A percentile compares a stretch with the other conserved stretches of the same genome.
Conservation (phyloP, 23 tunicate genomes). For the Ciona savignyi region DNA sequence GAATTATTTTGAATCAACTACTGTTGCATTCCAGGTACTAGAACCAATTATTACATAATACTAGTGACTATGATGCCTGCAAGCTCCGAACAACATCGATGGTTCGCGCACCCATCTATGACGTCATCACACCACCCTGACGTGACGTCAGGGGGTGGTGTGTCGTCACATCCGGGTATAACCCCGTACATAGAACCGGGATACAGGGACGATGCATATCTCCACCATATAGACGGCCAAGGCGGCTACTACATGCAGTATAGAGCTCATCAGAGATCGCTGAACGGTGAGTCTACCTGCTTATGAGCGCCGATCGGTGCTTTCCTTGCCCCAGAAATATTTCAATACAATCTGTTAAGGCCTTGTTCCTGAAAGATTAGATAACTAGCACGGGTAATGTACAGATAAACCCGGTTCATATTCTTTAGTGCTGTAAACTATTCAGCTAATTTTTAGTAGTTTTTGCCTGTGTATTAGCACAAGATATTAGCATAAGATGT, state of each 20-base stretch:
- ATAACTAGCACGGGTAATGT: no score
- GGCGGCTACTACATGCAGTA: slow-evolving; percentile 76
- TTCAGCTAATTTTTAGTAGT: no score
- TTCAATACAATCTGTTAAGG: no score
- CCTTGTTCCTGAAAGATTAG: no score
- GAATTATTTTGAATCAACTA: no score
- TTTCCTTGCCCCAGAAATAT: no score
- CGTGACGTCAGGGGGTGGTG: slow-evolving; percentile 5
- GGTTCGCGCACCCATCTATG: slow-evolving; percentile 68
- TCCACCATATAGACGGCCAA: slow-evolving; percentile 80
- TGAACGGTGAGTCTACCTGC: slow-evolving; percentile 70
- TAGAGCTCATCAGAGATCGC: slow-evolving; percentile 48
- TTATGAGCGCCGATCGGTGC: no score
- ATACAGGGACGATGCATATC: slow-evolving; percentile 60
- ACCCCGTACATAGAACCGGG: slow-evolving; percentile 78
- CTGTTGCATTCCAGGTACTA: neutral
- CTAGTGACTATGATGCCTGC: slow-evolving; percentile 60
- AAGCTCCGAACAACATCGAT: slow-evolving; percentile 67
- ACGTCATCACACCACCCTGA: slow-evolving; percentile 35
- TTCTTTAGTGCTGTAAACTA: no score
- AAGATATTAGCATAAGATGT: no score
- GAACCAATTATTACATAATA: neutral
- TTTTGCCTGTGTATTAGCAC: no score
- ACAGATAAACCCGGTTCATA: no score
- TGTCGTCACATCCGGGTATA: slow-evolving; percentile 30